phyloP scores from a whole-genome alignment of 1,140 invertebrate genomes.

The Pissodes strobi region DNA sequence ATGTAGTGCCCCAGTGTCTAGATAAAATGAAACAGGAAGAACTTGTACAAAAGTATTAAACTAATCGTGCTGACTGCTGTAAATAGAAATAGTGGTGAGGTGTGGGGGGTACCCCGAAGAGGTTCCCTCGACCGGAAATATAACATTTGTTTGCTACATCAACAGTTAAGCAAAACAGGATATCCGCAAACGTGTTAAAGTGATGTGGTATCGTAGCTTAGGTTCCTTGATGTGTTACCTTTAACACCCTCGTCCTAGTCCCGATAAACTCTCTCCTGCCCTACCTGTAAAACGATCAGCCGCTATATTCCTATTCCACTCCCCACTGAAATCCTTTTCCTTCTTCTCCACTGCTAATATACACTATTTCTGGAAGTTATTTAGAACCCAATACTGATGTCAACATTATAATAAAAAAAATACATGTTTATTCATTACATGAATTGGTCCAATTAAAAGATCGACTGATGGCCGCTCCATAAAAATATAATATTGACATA shows the following conservation, averaged over 20 bases:
- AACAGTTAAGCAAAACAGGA: constrained; percentile 41
- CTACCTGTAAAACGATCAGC: constrained; percentile 39
- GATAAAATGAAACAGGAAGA: constrained; percentile 41
- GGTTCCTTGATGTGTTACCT: constrained; percentile 54
- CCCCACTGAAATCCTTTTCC: constrained; percentile 4
- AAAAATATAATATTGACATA: too few species aligned
- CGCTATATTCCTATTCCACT: constrained; percentile 8
- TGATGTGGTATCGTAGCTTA: constrained; percentile 55
- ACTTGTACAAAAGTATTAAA: constrained; percentile 58
- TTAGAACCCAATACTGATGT: too few species aligned
- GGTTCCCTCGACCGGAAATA: constrained; percentile 32
- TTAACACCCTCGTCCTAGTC: constrained; percentile 45
- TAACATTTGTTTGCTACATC: constrained; percentile 38
- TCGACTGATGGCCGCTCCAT: too few species aligned
- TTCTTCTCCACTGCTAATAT: neutral
- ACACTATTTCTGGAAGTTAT: too few species aligned
- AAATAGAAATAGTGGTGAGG: constrained; percentile 46
- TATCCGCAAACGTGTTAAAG: constrained; percentile 48
- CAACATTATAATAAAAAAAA: too few species aligned
- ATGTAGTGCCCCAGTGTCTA: constrained; percentile 58
- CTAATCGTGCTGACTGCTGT: constrained; percentile 53
- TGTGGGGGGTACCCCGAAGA: constrained; percentile 45
- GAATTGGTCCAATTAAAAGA: too few species aligned
- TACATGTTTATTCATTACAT: too few species aligned
- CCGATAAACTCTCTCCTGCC: constrained; percentile 30